Evolutionary conservation across 1,140 invertebrate genomes (phyloP).

Genomic region (Vanessa tameamea): DNA sequence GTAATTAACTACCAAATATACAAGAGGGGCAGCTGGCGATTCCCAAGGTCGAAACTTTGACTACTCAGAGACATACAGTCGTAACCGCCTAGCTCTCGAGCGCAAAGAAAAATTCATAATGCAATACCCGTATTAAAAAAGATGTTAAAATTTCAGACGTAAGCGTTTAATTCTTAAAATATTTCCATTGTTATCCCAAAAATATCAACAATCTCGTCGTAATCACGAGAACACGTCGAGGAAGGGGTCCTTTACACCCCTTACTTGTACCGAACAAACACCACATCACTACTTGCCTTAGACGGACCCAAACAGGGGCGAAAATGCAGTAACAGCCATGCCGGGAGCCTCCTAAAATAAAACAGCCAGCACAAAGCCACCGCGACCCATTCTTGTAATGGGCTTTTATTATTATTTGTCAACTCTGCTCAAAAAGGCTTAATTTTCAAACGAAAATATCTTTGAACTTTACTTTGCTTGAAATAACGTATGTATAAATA

Average conservation of each 20-base stretch:
- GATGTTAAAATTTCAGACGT: not conserved
- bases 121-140: not conserved
- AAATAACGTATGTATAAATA: no score
- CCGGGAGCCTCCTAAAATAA: slow-evolving; percentile 6
- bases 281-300: not conserved
- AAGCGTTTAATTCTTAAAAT: slow-evolving; percentile 10
- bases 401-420: slow-evolving; percentile 20
- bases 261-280: not conserved
- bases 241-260: slow-evolving; percentile 14
- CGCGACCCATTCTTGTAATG: slow-evolving; percentile 5
- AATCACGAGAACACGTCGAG: slow-evolving; percentile 7
- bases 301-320: not conserved
- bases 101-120: not conserved
- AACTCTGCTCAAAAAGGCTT: not conserved
- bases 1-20: not conserved
- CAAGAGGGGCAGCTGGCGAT: not conserved
- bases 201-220: slow-evolving; percentile 20
- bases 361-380: slow-evolving; percentile 1
- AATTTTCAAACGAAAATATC: not conserved
- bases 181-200: slow-evolving; percentile 14
- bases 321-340: not conserved
- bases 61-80: not conserved
- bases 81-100: not conserved
- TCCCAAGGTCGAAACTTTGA: not conserved
- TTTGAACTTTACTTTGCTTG: not conserved